These are phyloP conservation scores for Hecatera dysodea DNA, from an alignment of 2,888 invertebrate species.

Conservation along the genomic window DNA sequence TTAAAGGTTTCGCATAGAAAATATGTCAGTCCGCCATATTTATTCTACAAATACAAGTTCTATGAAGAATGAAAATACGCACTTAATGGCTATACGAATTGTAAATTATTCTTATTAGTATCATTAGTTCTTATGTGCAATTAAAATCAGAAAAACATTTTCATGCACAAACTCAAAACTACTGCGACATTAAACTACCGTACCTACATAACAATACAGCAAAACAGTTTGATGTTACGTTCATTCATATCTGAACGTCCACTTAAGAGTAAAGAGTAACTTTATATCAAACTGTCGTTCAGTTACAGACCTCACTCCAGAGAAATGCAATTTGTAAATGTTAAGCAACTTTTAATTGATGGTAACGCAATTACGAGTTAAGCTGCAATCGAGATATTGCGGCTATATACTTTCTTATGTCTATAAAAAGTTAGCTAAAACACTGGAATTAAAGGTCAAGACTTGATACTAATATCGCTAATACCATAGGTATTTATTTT, in stretches of 20 bases:
- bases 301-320: conserved; percentile 25
- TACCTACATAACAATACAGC: background rate
- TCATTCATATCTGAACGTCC: background rate
- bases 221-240: background rate
- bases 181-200: background rate
- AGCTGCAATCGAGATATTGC: conserved; percentile 53
- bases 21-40: too few species aligned
- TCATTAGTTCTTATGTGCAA: too few species aligned
- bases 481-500: background rate
- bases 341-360: conserved; percentile 64
- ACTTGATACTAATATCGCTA: background rate
- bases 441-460: background rate
- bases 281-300: conserved; percentile 25
- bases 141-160: background rate
- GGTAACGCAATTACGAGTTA: conserved; percentile 57
- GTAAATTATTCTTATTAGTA: too few species aligned
- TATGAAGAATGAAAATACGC: too few species aligned
- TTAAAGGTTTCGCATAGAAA: too few species aligned
- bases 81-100: too few species aligned
- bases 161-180: background rate
- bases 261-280: conserved; percentile 10
- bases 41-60: too few species aligned
- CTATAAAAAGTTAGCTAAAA: conserved; percentile 5
- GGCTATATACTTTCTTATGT: conserved; percentile 7
- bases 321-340: conserved; percentile 64